Percentiles rank a stretch among this genome's conserved stretches.
phyloP scores from a whole-genome alignment of 2,888 invertebrate genomes.

The Troglohyphantes excavatus region DNA sequence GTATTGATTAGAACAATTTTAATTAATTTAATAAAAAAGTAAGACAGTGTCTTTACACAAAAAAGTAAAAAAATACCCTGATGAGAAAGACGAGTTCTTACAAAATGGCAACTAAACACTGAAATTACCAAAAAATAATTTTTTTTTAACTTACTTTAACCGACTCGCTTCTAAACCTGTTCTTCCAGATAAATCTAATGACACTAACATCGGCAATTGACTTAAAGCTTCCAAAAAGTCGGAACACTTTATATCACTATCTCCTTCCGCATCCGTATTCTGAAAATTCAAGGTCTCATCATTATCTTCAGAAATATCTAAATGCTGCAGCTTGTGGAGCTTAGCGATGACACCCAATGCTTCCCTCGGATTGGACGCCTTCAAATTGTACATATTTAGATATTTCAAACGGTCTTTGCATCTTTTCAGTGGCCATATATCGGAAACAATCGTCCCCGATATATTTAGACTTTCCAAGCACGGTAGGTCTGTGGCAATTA shows the following conservation, averaged over 20 bases:
- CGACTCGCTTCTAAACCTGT: constrained; percentile 84
- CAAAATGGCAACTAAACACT: too few relatives aligned
- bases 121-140: too few relatives aligned
- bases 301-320: constrained; percentile 86
- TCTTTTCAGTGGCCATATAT: constrained; percentile 81
- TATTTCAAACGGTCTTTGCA: constrained; percentile 85
- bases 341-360: constrained; percentile 84
- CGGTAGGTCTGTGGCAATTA: constrained; percentile 87
- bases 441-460: constrained; percentile 84
- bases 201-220: constrained; percentile 85
- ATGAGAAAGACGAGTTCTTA: too few relatives aligned
- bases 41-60: too few relatives aligned
- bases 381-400: constrained; percentile 86
- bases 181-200: constrained; percentile 87
- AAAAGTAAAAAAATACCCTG: too few relatives aligned
- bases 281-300: constrained; percentile 81
- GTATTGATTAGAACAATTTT: too few relatives aligned
- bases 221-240: constrained; percentile 81
- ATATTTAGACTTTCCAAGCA: constrained; percentile 87
- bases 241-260: constrained; percentile 9
- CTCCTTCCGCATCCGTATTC: background rate
- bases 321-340: constrained; percentile 84
- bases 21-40: too few relatives aligned
- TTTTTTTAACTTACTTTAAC: constrained; percentile 82
- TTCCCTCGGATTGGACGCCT: constrained; percentile 80